These are phyloP conservation scores for Meloidogyne floridensis DNA, from an alignment of 1,140 invertebrate species.

Conservation along the genomic window DNA sequence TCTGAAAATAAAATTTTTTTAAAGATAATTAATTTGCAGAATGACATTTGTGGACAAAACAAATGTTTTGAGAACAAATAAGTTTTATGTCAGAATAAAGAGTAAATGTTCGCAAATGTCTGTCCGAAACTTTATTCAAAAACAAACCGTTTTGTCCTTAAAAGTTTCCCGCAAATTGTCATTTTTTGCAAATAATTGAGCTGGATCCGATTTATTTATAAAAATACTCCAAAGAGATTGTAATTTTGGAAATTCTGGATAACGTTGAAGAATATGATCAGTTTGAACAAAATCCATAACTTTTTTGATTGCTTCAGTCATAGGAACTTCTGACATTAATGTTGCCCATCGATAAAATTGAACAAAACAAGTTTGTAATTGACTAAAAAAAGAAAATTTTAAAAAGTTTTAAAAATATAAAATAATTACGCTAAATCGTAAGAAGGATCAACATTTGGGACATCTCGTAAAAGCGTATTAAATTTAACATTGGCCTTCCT, in stretches of 20 bases:
- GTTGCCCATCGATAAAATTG: conserved; percentile 6
- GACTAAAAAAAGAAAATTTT: neutral
- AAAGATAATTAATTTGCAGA: neutral
- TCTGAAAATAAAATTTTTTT: neutral
- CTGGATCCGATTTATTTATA: neutral
- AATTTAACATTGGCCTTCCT: neutral
- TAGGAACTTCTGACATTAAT: neutral
- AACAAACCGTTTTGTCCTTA: neutral
- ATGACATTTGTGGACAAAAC: too few species aligned
- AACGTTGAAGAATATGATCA: neutral
- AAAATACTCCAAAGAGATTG: neutral
- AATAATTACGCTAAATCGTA: neutral
- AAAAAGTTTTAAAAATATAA: neutral
- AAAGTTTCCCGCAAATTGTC: neutral
- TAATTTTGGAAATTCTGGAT: neutral
- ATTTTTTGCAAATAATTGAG: neutral
- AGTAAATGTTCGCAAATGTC: too few species aligned
- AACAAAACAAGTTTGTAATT: conserved; percentile 1
- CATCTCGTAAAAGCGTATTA: neutral
- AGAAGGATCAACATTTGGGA: neutral
- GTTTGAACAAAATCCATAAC: neutral
- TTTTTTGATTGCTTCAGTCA: neutral
- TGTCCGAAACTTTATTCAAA: neutral
- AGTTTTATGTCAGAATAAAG: too few species aligned
- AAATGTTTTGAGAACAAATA: too few species aligned